Conservation (phyloP, 2,888 invertebrate genomes). For the Rhagophthalmus giganteus region DNA sequence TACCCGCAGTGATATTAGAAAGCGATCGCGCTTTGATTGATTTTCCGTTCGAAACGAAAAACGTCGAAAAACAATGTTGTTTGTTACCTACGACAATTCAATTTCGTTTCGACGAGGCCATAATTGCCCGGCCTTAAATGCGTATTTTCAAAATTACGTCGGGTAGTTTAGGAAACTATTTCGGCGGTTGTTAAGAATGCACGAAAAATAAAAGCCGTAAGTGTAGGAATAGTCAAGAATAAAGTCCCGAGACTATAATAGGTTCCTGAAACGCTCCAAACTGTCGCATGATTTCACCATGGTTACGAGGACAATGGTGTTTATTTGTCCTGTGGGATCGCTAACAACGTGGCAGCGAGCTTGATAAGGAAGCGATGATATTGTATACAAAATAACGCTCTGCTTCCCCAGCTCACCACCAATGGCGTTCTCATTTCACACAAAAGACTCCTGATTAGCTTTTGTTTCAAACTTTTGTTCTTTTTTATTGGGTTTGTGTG, state of each 20-base stretch:
- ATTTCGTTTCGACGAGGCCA: too few species aligned
- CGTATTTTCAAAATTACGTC: too few species aligned
- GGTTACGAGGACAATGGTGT: conserved; percentile 58
- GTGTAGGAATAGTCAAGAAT: conserved; percentile 35
- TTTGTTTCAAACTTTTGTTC: conserved; percentile 35
- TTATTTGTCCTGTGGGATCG: conserved; percentile 58
- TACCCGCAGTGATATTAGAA: too few species aligned
- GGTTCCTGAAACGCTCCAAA: conserved; percentile 47
- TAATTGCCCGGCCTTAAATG: too few species aligned
- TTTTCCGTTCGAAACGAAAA: too few species aligned
- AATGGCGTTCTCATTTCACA: conserved; percentile 31
- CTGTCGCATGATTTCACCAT: conserved; percentile 57
- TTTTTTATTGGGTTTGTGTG: conserved; percentile 30
- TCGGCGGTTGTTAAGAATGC: conserved; percentile 13
- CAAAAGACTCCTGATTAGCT: conserved; percentile 37
- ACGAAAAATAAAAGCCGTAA: conserved; percentile 30
- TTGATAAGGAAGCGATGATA: conserved; percentile 57
- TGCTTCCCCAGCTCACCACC: conserved; percentile 27
- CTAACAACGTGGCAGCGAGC: conserved; percentile 57
- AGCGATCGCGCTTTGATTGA: too few species aligned
- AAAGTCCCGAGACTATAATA: conserved; percentile 42
- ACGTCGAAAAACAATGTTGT: too few species aligned
- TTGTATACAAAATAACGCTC: conserved; percentile 53
- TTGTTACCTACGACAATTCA: too few species aligned
- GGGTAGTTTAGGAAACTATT: not conserved